Percentiles rank a stretch among this genome's conserved stretches.
Evolutionary conservation across 2,797 vertebrate genomes (phyloP).

Genomic region (Coreius guichenoti): DNA sequence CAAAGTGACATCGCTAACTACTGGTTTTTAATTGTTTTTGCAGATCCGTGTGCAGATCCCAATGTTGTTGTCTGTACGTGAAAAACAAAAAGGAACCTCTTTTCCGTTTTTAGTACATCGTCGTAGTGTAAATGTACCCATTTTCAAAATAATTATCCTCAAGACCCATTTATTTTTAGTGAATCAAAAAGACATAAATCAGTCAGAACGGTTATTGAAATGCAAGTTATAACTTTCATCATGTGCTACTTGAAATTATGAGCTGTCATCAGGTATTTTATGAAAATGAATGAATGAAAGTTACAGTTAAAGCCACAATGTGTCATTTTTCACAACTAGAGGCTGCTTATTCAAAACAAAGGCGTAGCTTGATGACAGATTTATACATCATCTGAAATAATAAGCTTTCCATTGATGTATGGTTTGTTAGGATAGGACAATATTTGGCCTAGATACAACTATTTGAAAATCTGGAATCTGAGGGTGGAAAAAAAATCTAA

Average conservation of each 20-base stretch:
- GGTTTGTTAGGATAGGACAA: too few relatives aligned
- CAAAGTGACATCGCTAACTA: background rate
- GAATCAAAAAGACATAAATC: background rate
- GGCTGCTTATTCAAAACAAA: too few relatives aligned
- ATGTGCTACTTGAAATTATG: background rate
- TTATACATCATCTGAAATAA: too few relatives aligned
- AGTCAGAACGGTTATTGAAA: background rate
- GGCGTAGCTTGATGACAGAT: too few relatives aligned
- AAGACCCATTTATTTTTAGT: background rate
- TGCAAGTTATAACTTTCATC: background rate
- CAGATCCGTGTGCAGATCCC: fast-evolving
- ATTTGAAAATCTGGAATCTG: too few relatives aligned
- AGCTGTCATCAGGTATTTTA: background rate
- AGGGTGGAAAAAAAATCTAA: too few relatives aligned
- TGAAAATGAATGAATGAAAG: background rate
- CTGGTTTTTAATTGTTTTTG: background rate
- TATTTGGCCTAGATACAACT: too few relatives aligned
- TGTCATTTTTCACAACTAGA: too few relatives aligned
- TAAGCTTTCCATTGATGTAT: too few relatives aligned
- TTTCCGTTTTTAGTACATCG: too few relatives aligned
- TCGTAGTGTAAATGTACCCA: background rate
- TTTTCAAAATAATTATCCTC: background rate
- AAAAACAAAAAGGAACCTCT: background rate
- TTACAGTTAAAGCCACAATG: background rate
- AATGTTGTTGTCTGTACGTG: background rate